Evolutionary conservation across 2,797 vertebrate genomes (phyloP).

Genomic region (Mycteria americana): DNA sequence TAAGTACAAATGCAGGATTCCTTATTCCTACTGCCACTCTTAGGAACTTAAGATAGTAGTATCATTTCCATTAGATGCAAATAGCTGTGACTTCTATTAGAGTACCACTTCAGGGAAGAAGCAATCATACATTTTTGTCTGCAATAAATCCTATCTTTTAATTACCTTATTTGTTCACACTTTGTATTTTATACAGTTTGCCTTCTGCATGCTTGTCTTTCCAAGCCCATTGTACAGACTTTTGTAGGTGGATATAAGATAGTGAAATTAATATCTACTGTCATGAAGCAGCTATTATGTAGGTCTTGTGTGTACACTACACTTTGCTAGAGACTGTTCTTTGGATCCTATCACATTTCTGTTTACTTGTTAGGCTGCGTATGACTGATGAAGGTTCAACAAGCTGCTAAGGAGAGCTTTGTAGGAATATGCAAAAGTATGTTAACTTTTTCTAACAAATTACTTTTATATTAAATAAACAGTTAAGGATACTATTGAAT

Average conservation of each 20-base stretch:
- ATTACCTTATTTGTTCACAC: neutral
- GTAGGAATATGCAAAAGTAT: neutral
- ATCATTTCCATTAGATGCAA: neutral
- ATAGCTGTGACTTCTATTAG: neutral
- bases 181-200: neutral
- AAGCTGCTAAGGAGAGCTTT: neutral
- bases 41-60: neutral
- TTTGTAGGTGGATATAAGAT: neutral
- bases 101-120: neutral
- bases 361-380: neutral
- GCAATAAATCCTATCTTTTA: neutral
- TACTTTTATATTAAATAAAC: conserved; percentile 56
- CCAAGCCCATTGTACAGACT: neutral
- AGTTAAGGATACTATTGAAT: conserved; percentile 22
- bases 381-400: neutral
- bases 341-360: neutral
- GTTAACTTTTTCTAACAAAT: conserved; percentile 16
- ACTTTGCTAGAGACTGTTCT: neutral
- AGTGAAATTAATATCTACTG: neutral
- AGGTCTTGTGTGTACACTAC: neutral
- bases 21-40: neutral
- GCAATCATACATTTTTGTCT: neutral
- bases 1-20: neutral
- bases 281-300: neutral
- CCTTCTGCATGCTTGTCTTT: neutral